These are phyloP conservation scores for Mus minutoides DNA, from an alignment of 2,797 vertebrate species.

Conservation along the genomic window DNA sequence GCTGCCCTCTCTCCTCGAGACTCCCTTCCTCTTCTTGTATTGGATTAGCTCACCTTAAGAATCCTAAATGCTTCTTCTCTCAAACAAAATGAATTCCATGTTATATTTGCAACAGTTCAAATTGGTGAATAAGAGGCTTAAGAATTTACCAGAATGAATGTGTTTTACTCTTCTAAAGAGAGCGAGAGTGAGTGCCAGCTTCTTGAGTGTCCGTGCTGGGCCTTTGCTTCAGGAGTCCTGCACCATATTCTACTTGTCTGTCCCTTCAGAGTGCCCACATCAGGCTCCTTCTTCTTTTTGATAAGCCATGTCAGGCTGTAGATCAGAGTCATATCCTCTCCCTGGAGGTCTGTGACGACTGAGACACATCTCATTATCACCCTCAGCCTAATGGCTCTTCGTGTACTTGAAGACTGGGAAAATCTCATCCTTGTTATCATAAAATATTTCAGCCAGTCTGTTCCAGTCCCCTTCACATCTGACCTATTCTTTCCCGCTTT, in stretches of 20 bases:
- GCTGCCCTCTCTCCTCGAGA: neutral
- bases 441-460: neutral
- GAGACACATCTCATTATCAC: neutral
- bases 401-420: slow-evolving; percentile 6
- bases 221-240: neutral
- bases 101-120: slow-evolving; percentile 62
- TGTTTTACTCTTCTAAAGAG: slow-evolving; percentile 59
- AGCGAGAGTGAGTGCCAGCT: neutral
- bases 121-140: slow-evolving; percentile 52
- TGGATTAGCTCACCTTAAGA: slow-evolving; percentile 37
- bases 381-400: slow-evolving; percentile 20
- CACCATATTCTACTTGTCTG: neutral
- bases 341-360: neutral
- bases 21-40: neutral
- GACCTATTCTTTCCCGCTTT: neutral
- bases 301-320: neutral
- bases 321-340: slow-evolving; percentile 43
- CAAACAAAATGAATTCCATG: slow-evolving; percentile 66
- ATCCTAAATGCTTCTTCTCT: slow-evolving; percentile 50
- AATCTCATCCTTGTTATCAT: slow-evolving; percentile 5
- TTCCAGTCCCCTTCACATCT: neutral
- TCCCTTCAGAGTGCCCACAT: neutral
- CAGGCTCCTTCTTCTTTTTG: slow-evolving; percentile 24
- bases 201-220: neutral
- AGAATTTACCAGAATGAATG: slow-evolving; percentile 45